Evolutionary conservation across 2,113 vertebrate species (phyloP).

Genomic region (Acanthochromis polyacanthus): DNA sequence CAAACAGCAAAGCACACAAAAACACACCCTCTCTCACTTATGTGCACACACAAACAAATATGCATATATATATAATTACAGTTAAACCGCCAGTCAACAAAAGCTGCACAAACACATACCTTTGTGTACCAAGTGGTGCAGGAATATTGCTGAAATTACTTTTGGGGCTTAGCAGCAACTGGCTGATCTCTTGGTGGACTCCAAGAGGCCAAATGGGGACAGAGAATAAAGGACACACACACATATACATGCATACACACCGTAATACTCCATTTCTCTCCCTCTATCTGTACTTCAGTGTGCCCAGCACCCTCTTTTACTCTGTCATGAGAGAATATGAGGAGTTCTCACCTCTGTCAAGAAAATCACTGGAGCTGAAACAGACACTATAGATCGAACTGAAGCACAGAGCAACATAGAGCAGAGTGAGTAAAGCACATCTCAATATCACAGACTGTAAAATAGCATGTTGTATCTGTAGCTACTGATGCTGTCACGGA

Average conservation of each 20-base stretch:
- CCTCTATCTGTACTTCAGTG: slow-evolving; percentile 16
- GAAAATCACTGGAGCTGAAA: slow-evolving; percentile 49
- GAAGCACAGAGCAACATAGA: slow-evolving; percentile 17
- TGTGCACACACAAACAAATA: slow-evolving; percentile 25
- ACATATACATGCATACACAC: slow-evolving; percentile 29
- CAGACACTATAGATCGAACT: slow-evolving; percentile 27
- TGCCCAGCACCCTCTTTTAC: slow-evolving; percentile 6
- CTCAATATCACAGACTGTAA: not conserved
- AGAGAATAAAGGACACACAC: slow-evolving; percentile 23
- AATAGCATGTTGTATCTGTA: not conserved
- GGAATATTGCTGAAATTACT: slow-evolving; percentile 70
- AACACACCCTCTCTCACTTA: not conserved
- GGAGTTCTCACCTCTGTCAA: slow-evolving; percentile 55
- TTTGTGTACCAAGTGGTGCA: slow-evolving; percentile 35
- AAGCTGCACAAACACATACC: slow-evolving; percentile 32
- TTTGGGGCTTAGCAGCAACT: slow-evolving; percentile 65
- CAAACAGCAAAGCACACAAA: slow-evolving; percentile 10
- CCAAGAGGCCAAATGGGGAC: slow-evolving; percentile 38
- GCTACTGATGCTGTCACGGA: not conserved
- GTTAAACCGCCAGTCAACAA: not conserved
- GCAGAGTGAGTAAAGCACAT: not conserved
- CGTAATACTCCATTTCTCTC: slow-evolving; percentile 14
- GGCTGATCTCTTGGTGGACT: slow-evolving; percentile 40
- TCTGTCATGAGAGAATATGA: slow-evolving; percentile 47
- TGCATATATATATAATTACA: slow-evolving; percentile 18